phyloP scores from a whole-genome alignment of 2,113 vertebrate species.

The Rana temporaria region DNA sequence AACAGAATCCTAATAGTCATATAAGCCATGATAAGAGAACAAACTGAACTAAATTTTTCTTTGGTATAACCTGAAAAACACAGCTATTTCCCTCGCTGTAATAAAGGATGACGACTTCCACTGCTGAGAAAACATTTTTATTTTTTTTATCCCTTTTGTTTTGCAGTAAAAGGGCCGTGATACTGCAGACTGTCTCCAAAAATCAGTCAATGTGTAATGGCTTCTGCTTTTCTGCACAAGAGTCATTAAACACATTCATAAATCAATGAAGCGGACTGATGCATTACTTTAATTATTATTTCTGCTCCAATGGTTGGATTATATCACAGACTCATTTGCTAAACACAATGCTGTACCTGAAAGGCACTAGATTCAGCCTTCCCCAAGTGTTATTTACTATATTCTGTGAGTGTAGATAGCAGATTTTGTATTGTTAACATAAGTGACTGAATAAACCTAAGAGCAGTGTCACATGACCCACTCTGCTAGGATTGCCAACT shows the following conservation, averaged over 20 bases:
- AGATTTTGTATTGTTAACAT: neutral
- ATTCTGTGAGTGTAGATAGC: conserved; percentile 61
- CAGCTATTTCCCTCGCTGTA: conserved; percentile 22
- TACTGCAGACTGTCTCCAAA: conserved; percentile 67
- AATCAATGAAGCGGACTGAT: conserved; percentile 87
- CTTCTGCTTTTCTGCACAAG: conserved; percentile 78
- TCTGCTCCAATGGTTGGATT: conserved; percentile 84
- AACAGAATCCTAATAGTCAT: conserved; percentile 18
- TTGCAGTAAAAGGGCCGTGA: conserved; percentile 66
- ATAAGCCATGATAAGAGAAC: conserved; percentile 19
- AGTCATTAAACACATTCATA: conserved; percentile 93
- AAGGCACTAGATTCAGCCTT: conserved; percentile 13
- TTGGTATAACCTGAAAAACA: conserved; percentile 65
- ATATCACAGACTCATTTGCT: conserved; percentile 89
- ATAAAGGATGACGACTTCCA: conserved; percentile 59
- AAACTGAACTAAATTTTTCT: conserved; percentile 5
- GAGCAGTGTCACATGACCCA: too few species aligned
- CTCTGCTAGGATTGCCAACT: too few species aligned
- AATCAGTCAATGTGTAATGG: conserved; percentile 72
- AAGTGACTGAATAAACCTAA: too few species aligned
- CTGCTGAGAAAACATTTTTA: conserved; percentile 60
- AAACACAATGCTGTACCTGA: conserved; percentile 34
- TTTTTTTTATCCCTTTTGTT: conserved; percentile 45
- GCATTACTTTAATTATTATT: conserved; percentile 91
- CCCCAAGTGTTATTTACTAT: conserved; percentile 67